Conservation (phyloP, 2,888 invertebrate genomes). For the Danaus chrysippus region DNA sequence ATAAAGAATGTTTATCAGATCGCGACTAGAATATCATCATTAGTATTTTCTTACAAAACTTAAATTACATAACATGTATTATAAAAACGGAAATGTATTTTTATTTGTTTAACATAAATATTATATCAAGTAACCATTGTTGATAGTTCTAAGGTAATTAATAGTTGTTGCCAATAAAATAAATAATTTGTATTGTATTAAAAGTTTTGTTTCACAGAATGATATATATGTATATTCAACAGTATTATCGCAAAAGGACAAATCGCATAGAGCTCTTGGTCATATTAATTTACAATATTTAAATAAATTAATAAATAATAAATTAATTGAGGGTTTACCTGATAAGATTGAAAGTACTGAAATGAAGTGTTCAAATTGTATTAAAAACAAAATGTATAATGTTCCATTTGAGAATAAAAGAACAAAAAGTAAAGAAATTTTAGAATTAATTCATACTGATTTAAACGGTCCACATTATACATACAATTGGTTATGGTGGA, state of each 20-base stretch:
- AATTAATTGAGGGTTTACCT: constrained; percentile 35
- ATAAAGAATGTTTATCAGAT: no score
- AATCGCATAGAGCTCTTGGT: constrained; percentile 32
- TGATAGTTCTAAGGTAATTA: no score
- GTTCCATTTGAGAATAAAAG: constrained; percentile 35
- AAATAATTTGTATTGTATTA: constrained; percentile 29
- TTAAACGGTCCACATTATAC: constrained; percentile 33
- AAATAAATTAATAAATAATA: constrained; percentile 29
- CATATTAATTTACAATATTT: constrained; percentile 36
- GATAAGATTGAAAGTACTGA: constrained; percentile 34
- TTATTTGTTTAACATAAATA: no score
- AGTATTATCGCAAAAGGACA: constrained; percentile 28
- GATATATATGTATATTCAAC: constrained; percentile 24
- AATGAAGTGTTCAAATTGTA: no score
- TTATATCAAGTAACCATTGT: no score
- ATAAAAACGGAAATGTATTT: no score
- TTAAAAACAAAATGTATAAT: constrained; percentile 33
- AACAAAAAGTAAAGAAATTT: constrained; percentile 19
- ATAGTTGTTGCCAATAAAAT: no score
- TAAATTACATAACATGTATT: no score
- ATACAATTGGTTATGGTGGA: constrained; percentile 34
- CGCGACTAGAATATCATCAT: no score
- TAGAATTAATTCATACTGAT: no score
- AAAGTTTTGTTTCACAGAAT: constrained; percentile 27
- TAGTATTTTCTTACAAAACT: no score